Conservation (phyloP, 2,888 invertebrate species). For the Dolichomitus sp. region DNA sequence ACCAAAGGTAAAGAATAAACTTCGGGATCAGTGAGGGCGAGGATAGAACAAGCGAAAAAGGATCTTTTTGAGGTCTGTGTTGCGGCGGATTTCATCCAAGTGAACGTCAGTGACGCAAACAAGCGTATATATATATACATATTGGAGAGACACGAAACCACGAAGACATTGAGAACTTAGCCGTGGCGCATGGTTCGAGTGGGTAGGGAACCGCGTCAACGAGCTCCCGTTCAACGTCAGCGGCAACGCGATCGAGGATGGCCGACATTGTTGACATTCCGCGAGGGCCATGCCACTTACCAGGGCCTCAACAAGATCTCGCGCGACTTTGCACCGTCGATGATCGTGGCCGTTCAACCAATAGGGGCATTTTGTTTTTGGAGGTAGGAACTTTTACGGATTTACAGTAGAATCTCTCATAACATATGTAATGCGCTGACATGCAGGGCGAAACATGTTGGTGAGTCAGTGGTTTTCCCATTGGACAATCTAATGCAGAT, state of each 20-base stretch:
- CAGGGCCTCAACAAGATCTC: background rate
- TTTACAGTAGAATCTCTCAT: no score
- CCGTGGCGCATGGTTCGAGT: background rate
- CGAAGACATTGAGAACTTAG: constrained; percentile 23
- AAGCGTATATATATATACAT: background rate
- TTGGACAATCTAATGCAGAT: no score
- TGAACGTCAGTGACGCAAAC: background rate
- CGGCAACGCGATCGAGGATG: constrained; percentile 24
- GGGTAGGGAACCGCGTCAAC: background rate
- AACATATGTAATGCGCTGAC: no score
- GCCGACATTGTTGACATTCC: constrained; percentile 61
- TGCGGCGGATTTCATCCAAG: constrained; percentile 2
- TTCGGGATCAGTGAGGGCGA: background rate
- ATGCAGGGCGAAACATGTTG: no score
- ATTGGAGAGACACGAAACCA: background rate
- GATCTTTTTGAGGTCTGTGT: constrained; percentile 19
- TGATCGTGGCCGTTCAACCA: background rate
- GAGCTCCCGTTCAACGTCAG: background rate
- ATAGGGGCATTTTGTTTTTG: background rate
- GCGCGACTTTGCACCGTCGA: background rate
- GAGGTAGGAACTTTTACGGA: background rate
- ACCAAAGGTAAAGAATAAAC: constrained; percentile 10
- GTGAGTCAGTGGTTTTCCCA: no score
- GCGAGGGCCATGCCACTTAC: constrained; percentile 34
- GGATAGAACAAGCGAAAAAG: constrained; percentile 10